These are phyloP conservation scores for Eupithecia inturbata DNA, from an alignment of 2,888 invertebrate species.

Conservation along the genomic window DNA sequence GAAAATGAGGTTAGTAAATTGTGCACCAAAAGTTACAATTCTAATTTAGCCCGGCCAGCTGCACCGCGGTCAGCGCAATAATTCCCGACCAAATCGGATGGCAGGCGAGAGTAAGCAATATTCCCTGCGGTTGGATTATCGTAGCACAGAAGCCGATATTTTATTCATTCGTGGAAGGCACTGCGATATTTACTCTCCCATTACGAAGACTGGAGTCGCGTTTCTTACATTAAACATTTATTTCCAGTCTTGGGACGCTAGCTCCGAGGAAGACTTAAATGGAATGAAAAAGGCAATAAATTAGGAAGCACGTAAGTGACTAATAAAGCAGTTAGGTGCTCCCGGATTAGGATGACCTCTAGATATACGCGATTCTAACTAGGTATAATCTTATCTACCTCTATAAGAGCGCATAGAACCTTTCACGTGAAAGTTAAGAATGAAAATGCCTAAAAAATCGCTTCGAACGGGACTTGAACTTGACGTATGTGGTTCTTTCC, in stretches of 20 bases:
- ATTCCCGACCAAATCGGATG: constrained; percentile 29
- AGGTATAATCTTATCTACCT: background rate
- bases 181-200: constrained; percentile 77
- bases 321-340: background rate
- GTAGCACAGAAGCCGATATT: constrained; percentile 51
- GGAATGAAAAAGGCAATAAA: constrained; percentile 24
- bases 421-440: background rate
- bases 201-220: constrained; percentile 71
- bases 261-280: constrained; percentile 24
- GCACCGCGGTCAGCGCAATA: constrained; percentile 34
- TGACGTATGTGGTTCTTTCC: no score
- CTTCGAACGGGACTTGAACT: background rate
- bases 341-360: background rate
- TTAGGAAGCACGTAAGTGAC: constrained; percentile 9
- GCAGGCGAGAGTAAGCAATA: constrained; percentile 28
- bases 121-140: constrained; percentile 36
- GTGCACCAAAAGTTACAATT: constrained; percentile 22
- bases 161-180: constrained; percentile 77
- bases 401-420: background rate
- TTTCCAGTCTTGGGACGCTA: constrained; percentile 23
- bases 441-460: background rate
- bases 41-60: constrained; percentile 29
- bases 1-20: constrained; percentile 15
- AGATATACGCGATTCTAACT: background rate
- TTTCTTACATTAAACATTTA: constrained; percentile 76